Base-by-base conservation (phyloP, 2,797 vertebrate genomes). In the Platalea minor region DNA sequence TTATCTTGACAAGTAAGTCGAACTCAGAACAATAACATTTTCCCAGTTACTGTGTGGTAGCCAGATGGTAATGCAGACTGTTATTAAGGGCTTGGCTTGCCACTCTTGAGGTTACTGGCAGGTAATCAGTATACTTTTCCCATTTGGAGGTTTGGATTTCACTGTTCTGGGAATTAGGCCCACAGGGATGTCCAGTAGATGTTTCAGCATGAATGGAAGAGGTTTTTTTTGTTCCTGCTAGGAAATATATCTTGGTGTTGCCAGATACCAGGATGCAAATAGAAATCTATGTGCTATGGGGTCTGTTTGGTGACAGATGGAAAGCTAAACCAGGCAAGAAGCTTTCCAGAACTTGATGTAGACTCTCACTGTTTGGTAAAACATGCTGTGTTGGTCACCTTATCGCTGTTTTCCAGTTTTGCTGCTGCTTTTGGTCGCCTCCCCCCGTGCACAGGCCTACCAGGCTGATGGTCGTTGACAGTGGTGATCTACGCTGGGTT, bases 1-100 rank as follows among this genome's bases (percentile, higher is more conserved):
- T 98, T 98, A 96, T 85, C 97, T 93, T 96, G 97, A 98, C 51
- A 92, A 97, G 94, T 92, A 88, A 93, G 96, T 97, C 98, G 96
- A 97, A 97, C 95, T 97, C 97, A 17, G 89, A 96, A 60, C 83
- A 85, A 73, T 96, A 97, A 93, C 91, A 25, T 96, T 97, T 96
- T 96, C 93, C 96, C 88, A 94, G 94, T 88, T 91, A 41, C 78
- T 95, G 89, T 89, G 91, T 98, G 98, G 95, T 83, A 93, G 96
- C 97, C 98, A 98, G 97, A 97, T 98, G 98, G 96, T 95, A 92
- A 37, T n/a, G 31, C 87, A 88, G 94, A 33, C 85, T 79, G 72
- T 50, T 72, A 82, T 85, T 80, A 75, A 77, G 77, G 70, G 84
- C 91, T 94, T 94, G 96, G 91, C 95, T 93, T 73, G 39, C 25